phyloP scores from a whole-genome alignment of 2,888 invertebrate species.

The Copidosoma aretas region DNA sequence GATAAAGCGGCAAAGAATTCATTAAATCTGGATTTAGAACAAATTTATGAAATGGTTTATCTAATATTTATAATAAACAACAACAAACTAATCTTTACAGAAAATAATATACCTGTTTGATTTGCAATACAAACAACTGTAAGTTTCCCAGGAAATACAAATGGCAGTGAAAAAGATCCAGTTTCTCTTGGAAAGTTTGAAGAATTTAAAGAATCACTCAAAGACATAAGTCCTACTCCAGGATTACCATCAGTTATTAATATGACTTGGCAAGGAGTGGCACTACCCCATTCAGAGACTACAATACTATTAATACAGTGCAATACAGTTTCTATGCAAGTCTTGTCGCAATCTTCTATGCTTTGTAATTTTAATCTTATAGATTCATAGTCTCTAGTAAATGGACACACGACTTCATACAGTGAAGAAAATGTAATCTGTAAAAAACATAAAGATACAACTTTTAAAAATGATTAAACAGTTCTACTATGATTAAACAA shows the following conservation, averaged over 20 bases:
- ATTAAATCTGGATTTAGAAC: slow-evolving; percentile 54
- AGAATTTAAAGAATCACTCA: slow-evolving; percentile 67
- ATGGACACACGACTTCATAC: slow-evolving; percentile 76
- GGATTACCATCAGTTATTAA: slow-evolving; percentile 79
- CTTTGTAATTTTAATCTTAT: slow-evolving; percentile 78
- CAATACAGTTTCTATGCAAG: slow-evolving; percentile 81
- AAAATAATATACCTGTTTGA: slow-evolving; percentile 65
- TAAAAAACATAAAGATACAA: slow-evolving; percentile 19
- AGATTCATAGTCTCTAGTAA: slow-evolving; percentile 86
- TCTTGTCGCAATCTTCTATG: slow-evolving; percentile 85
- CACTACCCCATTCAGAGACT: slow-evolving; percentile 87
- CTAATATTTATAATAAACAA: no score
- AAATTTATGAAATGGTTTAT: neutral
- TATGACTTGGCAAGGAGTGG: slow-evolving; percentile 83
- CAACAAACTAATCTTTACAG: slow-evolving; percentile 3
- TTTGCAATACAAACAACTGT: slow-evolving; percentile 76
- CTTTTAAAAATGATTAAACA: neutral
- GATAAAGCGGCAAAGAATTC: slow-evolving; percentile 75
- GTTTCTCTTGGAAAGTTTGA: slow-evolving; percentile 61
- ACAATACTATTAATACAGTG: slow-evolving; percentile 81
- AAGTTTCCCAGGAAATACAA: slow-evolving; percentile 81
- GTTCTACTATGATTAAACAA: slow-evolving; percentile 30
- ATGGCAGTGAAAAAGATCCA: slow-evolving; percentile 74
- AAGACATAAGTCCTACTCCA: slow-evolving; percentile 72
- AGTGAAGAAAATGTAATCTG: slow-evolving; percentile 66